Conservation (phyloP, 2,888 invertebrate species). For the Eudemis profundana region DNA sequence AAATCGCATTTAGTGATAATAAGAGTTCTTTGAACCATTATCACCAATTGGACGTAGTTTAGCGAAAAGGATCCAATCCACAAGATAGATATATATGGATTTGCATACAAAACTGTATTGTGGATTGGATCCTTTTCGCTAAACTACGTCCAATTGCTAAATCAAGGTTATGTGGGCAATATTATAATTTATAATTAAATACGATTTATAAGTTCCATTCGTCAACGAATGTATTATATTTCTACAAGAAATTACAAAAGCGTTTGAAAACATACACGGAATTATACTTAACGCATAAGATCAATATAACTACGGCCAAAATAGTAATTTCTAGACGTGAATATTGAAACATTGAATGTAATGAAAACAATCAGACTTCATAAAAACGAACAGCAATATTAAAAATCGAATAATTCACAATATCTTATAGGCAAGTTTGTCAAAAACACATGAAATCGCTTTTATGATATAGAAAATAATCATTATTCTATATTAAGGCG, state of each 20-base stretch:
- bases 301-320: conserved; percentile 27
- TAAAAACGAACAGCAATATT: conserved; percentile 19
- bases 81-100: too few species aligned
- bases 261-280: conserved; percentile 28
- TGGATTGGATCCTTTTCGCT: too few species aligned
- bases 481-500: conserved; percentile 19
- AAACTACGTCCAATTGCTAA: too few species aligned
- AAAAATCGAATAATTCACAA: conserved; percentile 5
- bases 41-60: too few species aligned
- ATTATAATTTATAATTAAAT: conserved; percentile 17
- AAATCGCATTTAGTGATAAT: background rate
- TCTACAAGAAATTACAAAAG: conserved; percentile 40
- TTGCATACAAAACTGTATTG: too few species aligned
- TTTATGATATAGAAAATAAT: conserved; percentile 12
- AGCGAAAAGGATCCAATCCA: too few species aligned
- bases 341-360: conserved; percentile 24
- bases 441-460: background rate
- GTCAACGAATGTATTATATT: conserved; percentile 35
- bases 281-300: conserved; percentile 39
- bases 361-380: conserved; percentile 36
- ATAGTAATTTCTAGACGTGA: conserved; percentile 28
- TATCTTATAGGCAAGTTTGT: conserved; percentile 15
- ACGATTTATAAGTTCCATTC: conserved; percentile 21
- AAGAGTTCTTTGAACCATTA: background rate
- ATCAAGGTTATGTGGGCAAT: background rate